phyloP scores from a whole-genome alignment of 2,113 vertebrate species.

The Antennarius striatus region DNA sequence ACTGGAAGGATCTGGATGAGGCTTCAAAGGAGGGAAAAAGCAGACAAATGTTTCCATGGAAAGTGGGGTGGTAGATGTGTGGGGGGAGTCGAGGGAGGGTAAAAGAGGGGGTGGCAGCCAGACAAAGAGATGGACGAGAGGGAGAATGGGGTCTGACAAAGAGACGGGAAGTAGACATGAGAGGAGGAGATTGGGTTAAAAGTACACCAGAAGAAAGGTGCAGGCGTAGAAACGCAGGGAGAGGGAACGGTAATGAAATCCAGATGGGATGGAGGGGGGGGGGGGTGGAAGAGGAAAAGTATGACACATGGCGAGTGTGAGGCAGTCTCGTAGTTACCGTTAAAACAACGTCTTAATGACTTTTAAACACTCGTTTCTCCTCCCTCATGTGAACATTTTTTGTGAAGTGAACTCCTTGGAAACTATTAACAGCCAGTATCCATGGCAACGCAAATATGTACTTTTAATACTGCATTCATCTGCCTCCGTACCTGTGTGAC shows the following conservation, averaged over 20 bases:
- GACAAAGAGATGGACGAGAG: constrained; percentile 35
- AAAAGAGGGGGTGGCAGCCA: constrained; percentile 19
- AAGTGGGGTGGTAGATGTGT: constrained; percentile 55
- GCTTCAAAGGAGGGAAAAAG: constrained; percentile 56
- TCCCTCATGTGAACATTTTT: constrained; percentile 14
- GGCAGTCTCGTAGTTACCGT: constrained; percentile 41
- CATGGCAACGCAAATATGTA: not conserved
- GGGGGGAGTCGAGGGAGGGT: constrained; percentile 39
- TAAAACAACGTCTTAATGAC: constrained; percentile 45
- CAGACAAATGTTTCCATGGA: constrained; percentile 54
- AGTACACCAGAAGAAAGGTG: constrained; percentile 46
- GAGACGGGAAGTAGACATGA: constrained; percentile 39
- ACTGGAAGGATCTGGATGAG: constrained; percentile 39
- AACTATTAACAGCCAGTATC: constrained; percentile 8
- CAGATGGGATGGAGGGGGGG: constrained; percentile 56
- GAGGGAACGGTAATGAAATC: constrained; percentile 56
- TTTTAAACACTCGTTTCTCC: constrained; percentile 24
- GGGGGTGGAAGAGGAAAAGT: constrained; percentile 49
- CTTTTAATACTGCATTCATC: not conserved
- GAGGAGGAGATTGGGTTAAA: constrained; percentile 34
- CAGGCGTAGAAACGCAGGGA: constrained; percentile 33
- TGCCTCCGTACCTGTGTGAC: constrained; percentile 6
- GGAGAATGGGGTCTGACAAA: constrained; percentile 18
- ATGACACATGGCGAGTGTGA: constrained; percentile 53
- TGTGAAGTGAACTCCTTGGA: not conserved